A percentile compares a stretch with the other conserved stretches of the same genome.
Conservation (phyloP, 2,888 invertebrate species). For the Agonopterix heracliana region DNA sequence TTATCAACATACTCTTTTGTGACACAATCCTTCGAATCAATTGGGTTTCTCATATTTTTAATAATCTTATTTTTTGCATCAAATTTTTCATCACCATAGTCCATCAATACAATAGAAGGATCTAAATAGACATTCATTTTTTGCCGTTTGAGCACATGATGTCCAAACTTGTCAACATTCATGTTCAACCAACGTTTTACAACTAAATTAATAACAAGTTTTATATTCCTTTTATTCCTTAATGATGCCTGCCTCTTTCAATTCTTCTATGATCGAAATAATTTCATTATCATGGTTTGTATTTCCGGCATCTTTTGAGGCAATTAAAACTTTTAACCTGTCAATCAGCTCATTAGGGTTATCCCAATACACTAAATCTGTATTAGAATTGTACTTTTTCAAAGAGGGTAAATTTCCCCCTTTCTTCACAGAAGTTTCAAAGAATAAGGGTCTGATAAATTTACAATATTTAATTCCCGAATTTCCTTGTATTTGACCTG, state of each 20-base stretch:
- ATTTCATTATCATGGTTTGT: slow-evolving; percentile 25
- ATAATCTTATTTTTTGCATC: not conserved
- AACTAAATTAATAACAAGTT: not conserved
- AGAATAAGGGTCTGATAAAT: not conserved
- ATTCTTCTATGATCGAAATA: slow-evolving; percentile 27
- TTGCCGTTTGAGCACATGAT: not conserved
- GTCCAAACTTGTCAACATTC: slow-evolving; percentile 6
- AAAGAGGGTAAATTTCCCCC: not conserved
- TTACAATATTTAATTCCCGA: not conserved
- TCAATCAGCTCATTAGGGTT: slow-evolving; percentile 15
- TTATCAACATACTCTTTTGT: not conserved
- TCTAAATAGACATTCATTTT: not conserved
- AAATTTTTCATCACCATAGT: not conserved
- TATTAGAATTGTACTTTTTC: slow-evolving; percentile 10
- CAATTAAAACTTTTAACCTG: no score
- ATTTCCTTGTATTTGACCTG: not conserved
- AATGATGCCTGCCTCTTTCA: slow-evolving; percentile 19
- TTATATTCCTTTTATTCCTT: slow-evolving; percentile 1
- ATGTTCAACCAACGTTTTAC: not conserved
- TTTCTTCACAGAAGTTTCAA: not conserved
- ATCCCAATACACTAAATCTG: slow-evolving; percentile 1
- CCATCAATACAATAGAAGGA: not conserved
- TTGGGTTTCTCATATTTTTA: not conserved
- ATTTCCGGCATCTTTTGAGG: slow-evolving; percentile 16
- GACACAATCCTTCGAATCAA: not conserved